Evolutionary conservation across 1,140 invertebrate genomes (phyloP), one percentile per base, ranked within the genome.

Genomic region (Drosophila fuyamai): DNA sequence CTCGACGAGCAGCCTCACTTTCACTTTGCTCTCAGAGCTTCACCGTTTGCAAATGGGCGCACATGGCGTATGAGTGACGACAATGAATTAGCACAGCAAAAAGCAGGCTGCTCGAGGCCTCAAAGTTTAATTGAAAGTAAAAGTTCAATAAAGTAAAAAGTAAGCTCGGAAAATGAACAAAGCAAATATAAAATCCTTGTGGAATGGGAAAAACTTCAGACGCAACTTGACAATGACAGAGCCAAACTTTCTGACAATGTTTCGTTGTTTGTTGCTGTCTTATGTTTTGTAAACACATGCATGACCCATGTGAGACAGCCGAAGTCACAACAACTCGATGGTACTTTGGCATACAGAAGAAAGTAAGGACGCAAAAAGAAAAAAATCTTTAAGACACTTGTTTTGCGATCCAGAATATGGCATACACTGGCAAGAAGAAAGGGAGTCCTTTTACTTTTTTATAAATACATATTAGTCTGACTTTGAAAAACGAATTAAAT

Each of bases 61-160:
- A 86, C 63, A 61, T 58, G 76, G 79, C 82, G 83, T 82, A 86
- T 79, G 79, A 79, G 83, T 63, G 61, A 82, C 55, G 76, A 63
- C 80, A 80, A 74, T 68, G 81, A 89, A 74, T 88, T 89, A 84
- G 84, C 80, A 53, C 43, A 70, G 70, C 60, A 54, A 38, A 57
- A 35, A 57, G 55, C 38, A 41, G 41, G 29, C 59, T 55, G 71
- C 71, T 38, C 70, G 58, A 62, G 72, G 81, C 70, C 76, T 63
- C 53, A 82, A 88, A 88, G 83, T 88, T 89, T 84, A 89, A 89
- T 88, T 83, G 84, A 89, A 88, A 89, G 84, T 89, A 80, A 88
- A 88, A 88, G 83, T 88, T 88, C 76, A 86, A 86, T 88, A 86
- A 76, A 76, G 83, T 79, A 79, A 76, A 83, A 86, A 76, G 76